Evolutionary conservation across 2,797 vertebrate species (phyloP).

Genomic region (Pangasius larnaudii): DNA sequence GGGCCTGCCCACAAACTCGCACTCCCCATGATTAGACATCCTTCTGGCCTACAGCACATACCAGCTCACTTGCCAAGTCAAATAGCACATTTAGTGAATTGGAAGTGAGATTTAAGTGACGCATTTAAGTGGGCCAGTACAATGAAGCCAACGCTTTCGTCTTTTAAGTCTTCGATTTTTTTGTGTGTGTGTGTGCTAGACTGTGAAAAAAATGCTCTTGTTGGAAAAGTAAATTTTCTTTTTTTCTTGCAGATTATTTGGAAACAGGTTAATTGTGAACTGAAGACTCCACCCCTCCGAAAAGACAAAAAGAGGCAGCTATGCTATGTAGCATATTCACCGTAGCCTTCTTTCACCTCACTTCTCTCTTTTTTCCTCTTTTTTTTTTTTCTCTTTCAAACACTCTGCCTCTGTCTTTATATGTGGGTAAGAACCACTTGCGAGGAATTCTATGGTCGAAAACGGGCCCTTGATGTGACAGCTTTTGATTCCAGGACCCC

Average conservation of each 20-base stretch:
- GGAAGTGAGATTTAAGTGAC: slow-evolving; percentile 92
- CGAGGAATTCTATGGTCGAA: slow-evolving; percentile 65
- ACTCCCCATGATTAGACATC: slow-evolving; percentile 88
- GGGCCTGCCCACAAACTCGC: slow-evolving; percentile 85
- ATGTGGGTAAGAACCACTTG: slow-evolving; percentile 64
- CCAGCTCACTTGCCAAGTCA: slow-evolving; percentile 91
- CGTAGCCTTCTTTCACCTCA: slow-evolving; percentile 32
- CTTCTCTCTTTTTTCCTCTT: slow-evolving; percentile 31
- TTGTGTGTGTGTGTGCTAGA: slow-evolving; percentile 54
- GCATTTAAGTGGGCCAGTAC: slow-evolving; percentile 88
- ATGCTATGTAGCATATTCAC: slow-evolving; percentile 71
- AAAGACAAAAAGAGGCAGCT: slow-evolving; percentile 71
- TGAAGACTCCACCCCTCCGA: slow-evolving; percentile 82
- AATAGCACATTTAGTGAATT: slow-evolving; percentile 97
- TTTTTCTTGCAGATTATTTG: slow-evolving; percentile 82
- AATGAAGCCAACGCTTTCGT: slow-evolving; percentile 87
- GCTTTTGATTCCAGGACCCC: slow-evolving; percentile 67
- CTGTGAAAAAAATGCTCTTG: slow-evolving; percentile 92
- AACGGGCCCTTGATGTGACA: slow-evolving; percentile 68
- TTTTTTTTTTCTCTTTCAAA: slow-evolving; percentile 49
- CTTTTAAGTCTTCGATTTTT: slow-evolving; percentile 77
- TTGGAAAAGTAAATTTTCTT: slow-evolving; percentile 86
- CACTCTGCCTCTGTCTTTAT: slow-evolving; percentile 49
- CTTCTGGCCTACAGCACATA: slow-evolving; percentile 89
- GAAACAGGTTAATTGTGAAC: slow-evolving; percentile 90